Evolutionary conservation across 2,113 vertebrate genomes (phyloP).

Genomic region (Tretioscincus oriximinensis): DNA sequence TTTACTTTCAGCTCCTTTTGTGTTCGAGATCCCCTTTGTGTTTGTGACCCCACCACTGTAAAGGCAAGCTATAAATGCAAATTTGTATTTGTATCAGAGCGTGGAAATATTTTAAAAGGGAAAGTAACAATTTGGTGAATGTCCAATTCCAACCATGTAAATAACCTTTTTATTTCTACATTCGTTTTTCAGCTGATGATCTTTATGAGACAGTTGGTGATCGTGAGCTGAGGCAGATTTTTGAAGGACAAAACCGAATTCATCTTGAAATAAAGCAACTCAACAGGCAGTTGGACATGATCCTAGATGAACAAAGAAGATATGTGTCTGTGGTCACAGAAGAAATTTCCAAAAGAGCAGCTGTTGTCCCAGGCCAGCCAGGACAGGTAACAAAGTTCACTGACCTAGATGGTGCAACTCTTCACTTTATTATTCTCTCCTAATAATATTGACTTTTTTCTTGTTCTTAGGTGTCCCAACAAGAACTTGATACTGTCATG

Average conservation of each 20-base stretch:
- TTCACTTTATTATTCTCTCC: not conserved
- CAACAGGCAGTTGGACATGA: conserved; percentile 89
- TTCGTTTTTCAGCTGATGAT: conserved; percentile 79
- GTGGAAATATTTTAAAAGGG: not conserved
- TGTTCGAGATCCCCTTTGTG: too few relatives aligned
- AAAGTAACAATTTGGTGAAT: not conserved
- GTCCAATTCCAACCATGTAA: not conserved
- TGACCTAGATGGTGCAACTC: not conserved
- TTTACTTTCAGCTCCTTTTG: too few relatives aligned
- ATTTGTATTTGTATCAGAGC: too few relatives aligned
- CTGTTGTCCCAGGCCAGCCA: conserved; percentile 60
- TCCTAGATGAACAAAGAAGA: conserved; percentile 93
- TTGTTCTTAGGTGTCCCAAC: conserved; percentile 68
- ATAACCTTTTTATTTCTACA: not conserved
- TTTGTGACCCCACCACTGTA: not conserved
- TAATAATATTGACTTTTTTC: not conserved
- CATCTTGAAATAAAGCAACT: conserved; percentile 97
- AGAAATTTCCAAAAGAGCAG: conserved; percentile 80
- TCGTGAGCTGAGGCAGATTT: conserved; percentile 91
- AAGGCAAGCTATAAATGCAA: not conserved
- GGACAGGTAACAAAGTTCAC: conserved; percentile 74
- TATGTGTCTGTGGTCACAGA: conserved; percentile 86
- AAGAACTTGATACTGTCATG: conserved; percentile 79
- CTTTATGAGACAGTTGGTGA: conserved; percentile 87
- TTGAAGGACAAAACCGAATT: conserved; percentile 95